Percentiles rank a stretch among this genome's conserved stretches.
phyloP scores from a whole-genome alignment of 2,888 invertebrate genomes.

The Noctua fimbriata region DNA sequence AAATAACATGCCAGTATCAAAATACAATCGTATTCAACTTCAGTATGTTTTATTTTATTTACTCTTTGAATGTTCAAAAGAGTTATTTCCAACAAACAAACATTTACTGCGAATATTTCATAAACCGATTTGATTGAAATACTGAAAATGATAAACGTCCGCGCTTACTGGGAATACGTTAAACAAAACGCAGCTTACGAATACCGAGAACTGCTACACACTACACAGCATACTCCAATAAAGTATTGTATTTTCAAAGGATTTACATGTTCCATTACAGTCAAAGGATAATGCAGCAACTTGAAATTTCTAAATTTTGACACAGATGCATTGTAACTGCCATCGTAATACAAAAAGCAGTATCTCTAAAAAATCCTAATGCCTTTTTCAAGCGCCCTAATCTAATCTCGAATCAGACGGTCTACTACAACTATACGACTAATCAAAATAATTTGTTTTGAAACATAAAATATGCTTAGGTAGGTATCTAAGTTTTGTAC shows the following conservation, averaged over 20 bases:
- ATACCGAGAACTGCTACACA: neutral
- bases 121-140: neutral
- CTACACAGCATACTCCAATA: neutral
- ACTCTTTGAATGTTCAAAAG: neutral
- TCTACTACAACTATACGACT: neutral
- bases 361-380: too few species aligned
- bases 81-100: neutral
- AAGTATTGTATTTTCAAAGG: neutral
- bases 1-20: constrained; percentile 26
- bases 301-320: neutral
- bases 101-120: neutral
- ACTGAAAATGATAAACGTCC: neutral
- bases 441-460: neutral
- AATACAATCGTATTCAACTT: neutral
- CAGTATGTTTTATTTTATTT: neutral
- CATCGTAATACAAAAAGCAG: neutral
- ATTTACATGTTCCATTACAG: neutral
- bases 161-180: neutral
- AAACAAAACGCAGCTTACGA: neutral
- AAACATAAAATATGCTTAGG: neutral
- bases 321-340: neutral
- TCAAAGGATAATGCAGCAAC: neutral
- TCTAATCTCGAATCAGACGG: neutral
- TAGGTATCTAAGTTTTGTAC: neutral
- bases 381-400: neutral